Evolutionary conservation across 1,140 invertebrate genomes (phyloP), one percentile per base, ranked within the genome.

Genomic region (Conus betulinus): DNA sequence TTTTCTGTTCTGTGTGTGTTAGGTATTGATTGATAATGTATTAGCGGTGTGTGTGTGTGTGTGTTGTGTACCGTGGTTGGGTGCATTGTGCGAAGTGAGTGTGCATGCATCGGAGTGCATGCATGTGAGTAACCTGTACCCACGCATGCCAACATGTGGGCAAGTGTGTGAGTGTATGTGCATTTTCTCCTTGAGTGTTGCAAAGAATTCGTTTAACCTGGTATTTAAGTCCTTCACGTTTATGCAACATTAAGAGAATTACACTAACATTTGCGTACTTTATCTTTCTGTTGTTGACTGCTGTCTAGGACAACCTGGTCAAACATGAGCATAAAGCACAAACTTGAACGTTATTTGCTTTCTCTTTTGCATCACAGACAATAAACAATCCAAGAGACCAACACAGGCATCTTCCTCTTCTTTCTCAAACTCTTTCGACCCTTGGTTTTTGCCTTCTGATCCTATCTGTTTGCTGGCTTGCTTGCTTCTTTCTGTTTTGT

Each of bases 401-500:
- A 6, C 2, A 63, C 85, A n/a, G 15, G 74, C 76, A 3, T 53
- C 55, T 63, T n/a, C n/a, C n/a, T 53, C 51, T n/a, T 83, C 53
- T 82, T 23, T 87, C 63, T 53, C 60, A 39, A n/a, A 10, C 20
- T 17, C 82, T 51, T 76, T 78, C 53, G 13, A n/a, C n/a, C 20
- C 23, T 85, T 74, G n/a, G 25, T 17, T 60, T 82, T 89, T 15
- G 52, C 5, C 57, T 25, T 84, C 25, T 87, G 84, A 39, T 0
- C 74, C 52, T 76, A n/a, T 74, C n/a, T 74, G n/a, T 57, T 39
- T 57, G n/a, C 85, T 20, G 27, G 85, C 17, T 84, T 82, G 1
- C 23, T 67, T 25, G 57, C 85, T 52, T 87, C 78, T 52, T 87
- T 74, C 87, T 85, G 53, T 20, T 88, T 52, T 23, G n/a, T 87